phyloP scores from a whole-genome alignment of 1,140 invertebrate genomes.

The Zaprionus nigranus region DNA sequence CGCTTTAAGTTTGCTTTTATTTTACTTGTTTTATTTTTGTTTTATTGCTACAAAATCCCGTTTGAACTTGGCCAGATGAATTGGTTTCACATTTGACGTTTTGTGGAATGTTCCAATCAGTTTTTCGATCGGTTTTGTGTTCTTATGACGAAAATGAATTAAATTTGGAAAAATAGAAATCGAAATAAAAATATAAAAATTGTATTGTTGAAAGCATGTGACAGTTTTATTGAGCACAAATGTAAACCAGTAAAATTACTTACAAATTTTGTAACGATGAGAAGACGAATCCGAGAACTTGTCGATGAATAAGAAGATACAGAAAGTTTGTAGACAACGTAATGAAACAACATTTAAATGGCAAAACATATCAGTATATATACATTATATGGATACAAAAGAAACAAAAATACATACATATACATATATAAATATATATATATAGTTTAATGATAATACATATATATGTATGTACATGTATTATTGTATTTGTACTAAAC shows the following conservation, averaged over 20 bases:
- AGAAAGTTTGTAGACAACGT: conserved; percentile 46
- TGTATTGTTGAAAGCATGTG: conserved; percentile 44
- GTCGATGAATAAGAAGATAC: conserved; percentile 25
- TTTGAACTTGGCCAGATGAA: conserved; percentile 71
- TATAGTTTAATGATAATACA: conserved; percentile 37
- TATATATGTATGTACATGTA: conserved; percentile 61
- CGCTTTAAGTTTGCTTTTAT: conserved; percentile 22
- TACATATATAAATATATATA: conserved; percentile 54
- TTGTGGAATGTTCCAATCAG: conserved; percentile 21
- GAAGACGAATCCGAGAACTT: conserved; percentile 36
- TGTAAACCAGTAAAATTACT: conserved; percentile 29
- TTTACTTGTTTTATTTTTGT: neutral
- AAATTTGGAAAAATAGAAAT: conserved; percentile 34
- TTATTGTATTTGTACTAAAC: conserved; percentile 82
- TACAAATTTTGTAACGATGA: conserved; percentile 55
- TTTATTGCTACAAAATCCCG: conserved; percentile 32
- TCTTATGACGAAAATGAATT: conserved; percentile 60
- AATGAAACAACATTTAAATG: conserved; percentile 77
- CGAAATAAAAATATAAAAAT: conserved; percentile 32
- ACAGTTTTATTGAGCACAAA: conserved; percentile 54
- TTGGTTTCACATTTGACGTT: conserved; percentile 71
- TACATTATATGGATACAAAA: conserved; percentile 18
- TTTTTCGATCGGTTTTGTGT: conserved; percentile 35
- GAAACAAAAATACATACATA: conserved; percentile 48
- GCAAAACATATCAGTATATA: conserved; percentile 81